Conservation (phyloP, 2,113 vertebrate genomes). For the Regulus satrapa region DNA sequence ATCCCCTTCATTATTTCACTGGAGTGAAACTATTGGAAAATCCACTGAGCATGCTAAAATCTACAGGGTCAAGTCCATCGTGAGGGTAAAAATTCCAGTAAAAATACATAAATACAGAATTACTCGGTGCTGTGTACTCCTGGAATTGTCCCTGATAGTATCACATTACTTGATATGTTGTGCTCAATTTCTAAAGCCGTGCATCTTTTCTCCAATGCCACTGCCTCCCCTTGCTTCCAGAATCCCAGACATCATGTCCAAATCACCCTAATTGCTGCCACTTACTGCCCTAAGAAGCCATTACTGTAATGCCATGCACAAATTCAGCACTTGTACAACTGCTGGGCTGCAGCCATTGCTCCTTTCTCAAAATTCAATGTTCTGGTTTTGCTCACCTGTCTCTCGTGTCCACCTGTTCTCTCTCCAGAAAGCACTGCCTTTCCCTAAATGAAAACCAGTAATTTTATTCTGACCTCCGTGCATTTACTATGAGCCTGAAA, state of each 20-base stretch:
- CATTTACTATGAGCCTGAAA: background rate
- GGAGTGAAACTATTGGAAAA: background rate
- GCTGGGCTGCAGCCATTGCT: background rate
- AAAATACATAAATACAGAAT: background rate
- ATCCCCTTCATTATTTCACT: rapidly evolving
- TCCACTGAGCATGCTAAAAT: background rate
- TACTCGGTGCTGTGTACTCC: background rate
- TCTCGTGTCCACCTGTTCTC: background rate
- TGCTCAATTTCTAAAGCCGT: background rate
- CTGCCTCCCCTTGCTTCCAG: background rate
- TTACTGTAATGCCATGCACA: background rate
- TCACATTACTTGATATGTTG: background rate
- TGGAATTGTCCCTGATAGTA: background rate
- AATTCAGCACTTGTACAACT: background rate
- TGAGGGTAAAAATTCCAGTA: background rate
- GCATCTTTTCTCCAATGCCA: background rate
- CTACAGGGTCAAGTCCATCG: background rate
- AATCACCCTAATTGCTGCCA: background rate
- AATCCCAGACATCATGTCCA: background rate
- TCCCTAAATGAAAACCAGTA: background rate
- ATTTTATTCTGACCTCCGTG: background rate
- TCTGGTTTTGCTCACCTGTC: background rate
- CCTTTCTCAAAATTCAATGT: background rate
- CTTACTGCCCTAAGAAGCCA: background rate
- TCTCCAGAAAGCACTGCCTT: background rate